phyloP scores from a whole-genome alignment of 2,113 vertebrate species.

The Kryptolebias marmoratus region DNA sequence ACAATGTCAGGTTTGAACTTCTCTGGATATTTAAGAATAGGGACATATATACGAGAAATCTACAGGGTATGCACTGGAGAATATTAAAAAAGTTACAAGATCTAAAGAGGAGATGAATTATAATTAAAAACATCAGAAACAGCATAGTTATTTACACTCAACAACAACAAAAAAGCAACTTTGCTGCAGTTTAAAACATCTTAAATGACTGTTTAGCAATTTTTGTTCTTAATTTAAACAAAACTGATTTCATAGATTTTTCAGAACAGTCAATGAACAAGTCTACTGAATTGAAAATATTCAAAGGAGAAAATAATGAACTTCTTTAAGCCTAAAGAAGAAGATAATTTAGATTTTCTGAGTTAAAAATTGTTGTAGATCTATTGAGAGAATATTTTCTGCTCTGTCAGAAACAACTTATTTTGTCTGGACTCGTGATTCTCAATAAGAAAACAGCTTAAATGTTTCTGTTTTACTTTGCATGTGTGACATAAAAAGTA shows the following conservation, averaged over 20 bases:
- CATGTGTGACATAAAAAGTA: neutral
- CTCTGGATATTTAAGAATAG: slow-evolving; percentile 11
- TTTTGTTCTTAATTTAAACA: neutral
- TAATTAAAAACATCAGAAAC: neutral
- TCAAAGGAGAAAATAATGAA: slow-evolving; percentile 10
- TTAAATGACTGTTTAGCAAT: neutral
- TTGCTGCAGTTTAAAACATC: neutral
- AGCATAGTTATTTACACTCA: neutral
- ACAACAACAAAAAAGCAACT: slow-evolving; percentile 18
- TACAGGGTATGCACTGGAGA: slow-evolving; percentile 13
- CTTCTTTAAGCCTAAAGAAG: slow-evolving; percentile 6
- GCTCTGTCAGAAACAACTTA: too few species aligned
- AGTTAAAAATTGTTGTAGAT: neutral
- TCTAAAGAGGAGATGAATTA: slow-evolving; percentile 5
- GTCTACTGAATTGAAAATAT: slow-evolving; percentile 1
- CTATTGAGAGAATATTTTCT: too few species aligned
- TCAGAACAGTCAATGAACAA: neutral
- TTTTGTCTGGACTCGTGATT: neutral
- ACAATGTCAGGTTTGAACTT: neutral
- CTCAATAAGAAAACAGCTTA: neutral
- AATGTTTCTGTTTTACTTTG: neutral
- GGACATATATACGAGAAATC: slow-evolving; percentile 3
- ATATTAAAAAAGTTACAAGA: neutral
- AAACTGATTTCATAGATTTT: neutral
- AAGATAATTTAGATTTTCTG: slow-evolving; percentile 24